Evolutionary conservation across 2,888 invertebrate species (phyloP), one percentile per base, ranked within the genome.

Genomic region (Tuta absoluta): DNA sequence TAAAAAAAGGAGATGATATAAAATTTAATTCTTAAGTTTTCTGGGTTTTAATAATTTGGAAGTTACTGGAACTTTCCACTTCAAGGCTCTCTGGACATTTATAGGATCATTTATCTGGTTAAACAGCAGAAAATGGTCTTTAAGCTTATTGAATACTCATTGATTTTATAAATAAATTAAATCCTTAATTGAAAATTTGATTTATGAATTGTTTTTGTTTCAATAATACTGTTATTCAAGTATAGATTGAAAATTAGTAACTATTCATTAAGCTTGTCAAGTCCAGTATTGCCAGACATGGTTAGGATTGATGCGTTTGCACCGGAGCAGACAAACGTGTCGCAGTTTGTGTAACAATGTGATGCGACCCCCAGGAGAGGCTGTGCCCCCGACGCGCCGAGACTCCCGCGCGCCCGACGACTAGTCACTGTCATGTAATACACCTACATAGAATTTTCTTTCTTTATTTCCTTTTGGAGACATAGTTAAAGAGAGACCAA

Each of bases 401-500:
- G 78, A 69, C 76, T 38, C 73, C 72, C 78, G 80, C 74, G 80
- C 82, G 72, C 80, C 82, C 72, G 84, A 75, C 84, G 79, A 78
- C 87, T 84, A 84, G 76, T 81, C 80, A 68, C 72, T 80, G 78
- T 79, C 89, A 90, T 90, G 90, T 90, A 90, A 90, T 86, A 84
- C 86, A 79, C 86, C 81, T 82, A 84, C 77, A 87, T 85, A 89
- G 86, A 89, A 84, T 84, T 81, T 80, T 83, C 80, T 81, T 87
- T 85, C 79, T 81, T 86, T 85, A 73, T 85, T 82, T 78, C 84
- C 41, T 41, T 87, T 90, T 86, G 84, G 80, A 87, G 85, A 84
- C 81, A 84, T 87, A 88, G 87, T 81, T 77, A 81, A 82, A 82
- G 79, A 84, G 81, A 85, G 80, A 87, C 78, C 72, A 80, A 84